Evolutionary conservation across 2,797 vertebrate genomes (phyloP), one percentile per base, ranked within the genome.

Genomic region (Cygnus olor): DNA sequence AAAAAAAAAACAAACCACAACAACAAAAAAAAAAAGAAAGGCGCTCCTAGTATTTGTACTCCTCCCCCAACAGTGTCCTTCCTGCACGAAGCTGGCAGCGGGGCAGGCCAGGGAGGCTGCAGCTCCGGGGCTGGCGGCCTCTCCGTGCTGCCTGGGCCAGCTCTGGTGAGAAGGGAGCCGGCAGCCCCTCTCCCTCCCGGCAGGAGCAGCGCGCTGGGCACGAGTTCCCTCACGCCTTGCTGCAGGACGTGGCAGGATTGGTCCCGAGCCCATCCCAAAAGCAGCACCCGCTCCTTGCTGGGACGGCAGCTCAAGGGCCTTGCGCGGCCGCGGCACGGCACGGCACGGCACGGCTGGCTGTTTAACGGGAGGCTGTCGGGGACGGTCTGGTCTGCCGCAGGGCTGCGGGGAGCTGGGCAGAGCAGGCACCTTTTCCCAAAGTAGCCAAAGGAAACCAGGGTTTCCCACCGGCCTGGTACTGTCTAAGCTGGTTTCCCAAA

Each of bases 391-490:
- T 79, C 80, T 90, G 91, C 77, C 0, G 0, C 61, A 21, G 77
- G 80, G 88, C 70, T 70, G 78, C 0, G 42, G 86, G 45, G 66
- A 88, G 47, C 51, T 38, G 73, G 73, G 90, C 90, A 87, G 90
- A 95, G 68, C 83, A 49, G 92, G 68, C 60, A 82, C 28, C 47
- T 85, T 77, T 89, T 47, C 56, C 40, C 17, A 71, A 61, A 1
- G 40, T 78, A 93, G 86, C 93, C 84, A 93, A 93, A 93, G 94
- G 90, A 90, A 95, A 83, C 51, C 19, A n/a, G 68, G 74, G 40
- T 82, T 90, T 65, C 84, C 64, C 86, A 81, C 40, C 80, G 38
- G 68, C 64, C 85, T 77, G 76, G 82, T 89, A 57, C 56, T 0
- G 9, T 70, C 74, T 64, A 53, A 85, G 81, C 76, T 68, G 92